These are phyloP conservation scores for Troides aeacus DNA, from an alignment of 2,888 invertebrate species.

Conservation along the genomic window DNA sequence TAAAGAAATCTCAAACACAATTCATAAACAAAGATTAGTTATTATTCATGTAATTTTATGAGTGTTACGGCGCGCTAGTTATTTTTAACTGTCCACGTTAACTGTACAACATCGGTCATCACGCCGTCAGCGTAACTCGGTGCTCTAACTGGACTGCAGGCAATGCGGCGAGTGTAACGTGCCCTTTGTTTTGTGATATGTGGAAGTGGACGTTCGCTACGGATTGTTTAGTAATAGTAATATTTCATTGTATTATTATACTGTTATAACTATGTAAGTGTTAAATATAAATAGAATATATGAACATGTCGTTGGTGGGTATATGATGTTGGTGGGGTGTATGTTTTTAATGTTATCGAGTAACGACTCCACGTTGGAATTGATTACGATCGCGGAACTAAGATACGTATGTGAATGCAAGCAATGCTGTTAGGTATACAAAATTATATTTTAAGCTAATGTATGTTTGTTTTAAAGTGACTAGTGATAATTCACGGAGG, in stretches of 20 bases:
- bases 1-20: too few species aligned
- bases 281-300: conserved; percentile 68
- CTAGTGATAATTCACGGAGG: conserved; percentile 35
- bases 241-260: conserved; percentile 45
- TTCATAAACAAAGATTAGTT: too few species aligned
- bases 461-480: conserved; percentile 43
- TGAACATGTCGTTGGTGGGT: conserved; percentile 58
- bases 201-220: conserved; percentile 46
- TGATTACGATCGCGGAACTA: conserved; percentile 18
- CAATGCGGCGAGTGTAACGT: conserved; percentile 49
- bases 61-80: neutral
- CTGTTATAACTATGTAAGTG: conserved; percentile 66
- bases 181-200: conserved; percentile 71
- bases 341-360: conserved; percentile 76
- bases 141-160: conserved; percentile 32
- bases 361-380: conserved; percentile 37
- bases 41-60: too few species aligned
- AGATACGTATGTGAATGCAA: conserved; percentile 26
- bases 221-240: conserved; percentile 56
- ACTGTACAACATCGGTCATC: conserved; percentile 20
- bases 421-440: conserved; percentile 42
- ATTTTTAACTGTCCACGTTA: conserved; percentile 4
- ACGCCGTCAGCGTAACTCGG: conserved; percentile 24
- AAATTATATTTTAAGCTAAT: conserved; percentile 46
- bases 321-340: conserved; percentile 41